These are phyloP conservation scores for Taxidea taxus DNA, from an alignment of 2,113 vertebrate species.

Conservation along the genomic window DNA sequence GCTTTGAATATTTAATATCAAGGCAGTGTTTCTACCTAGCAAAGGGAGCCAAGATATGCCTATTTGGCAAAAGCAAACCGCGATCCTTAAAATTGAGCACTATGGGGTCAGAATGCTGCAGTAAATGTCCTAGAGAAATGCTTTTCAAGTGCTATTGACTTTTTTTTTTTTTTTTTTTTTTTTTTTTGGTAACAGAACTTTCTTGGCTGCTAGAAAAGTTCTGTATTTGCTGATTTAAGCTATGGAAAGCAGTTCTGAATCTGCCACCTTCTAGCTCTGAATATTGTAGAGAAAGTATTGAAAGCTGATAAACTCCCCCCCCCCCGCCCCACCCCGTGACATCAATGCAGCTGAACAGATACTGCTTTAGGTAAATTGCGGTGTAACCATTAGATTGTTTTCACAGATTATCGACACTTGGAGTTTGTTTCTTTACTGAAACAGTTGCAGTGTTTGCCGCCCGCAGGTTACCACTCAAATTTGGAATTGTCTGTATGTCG, in stretches of 20 bases:
- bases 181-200: neutral
- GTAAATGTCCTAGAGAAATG: conserved; percentile 36
- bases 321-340: no score
- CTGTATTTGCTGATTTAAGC: conserved; percentile 15
- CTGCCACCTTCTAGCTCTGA: neutral
- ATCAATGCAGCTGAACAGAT: conserved; percentile 56
- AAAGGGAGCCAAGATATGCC: conserved; percentile 67
- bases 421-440: conserved; percentile 33
- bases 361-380: conserved; percentile 16
- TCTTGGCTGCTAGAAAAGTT: conserved; percentile 14
- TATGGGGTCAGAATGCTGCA: conserved; percentile 50
- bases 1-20: conserved; percentile 68
- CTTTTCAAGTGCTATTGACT: conserved; percentile 33
- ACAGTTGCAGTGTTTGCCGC: neutral
- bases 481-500: neutral
- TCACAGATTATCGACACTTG: neutral
- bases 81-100: conserved; percentile 3
- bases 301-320: neutral
- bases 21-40: conserved; percentile 56
- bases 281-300: neutral
- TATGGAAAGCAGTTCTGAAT: neutral
- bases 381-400: neutral
- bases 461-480: neutral
- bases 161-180: neutral
- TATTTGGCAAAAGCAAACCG: conserved; percentile 65